Conservation (phyloP, 1,140 invertebrate species). For the Drosophila oshimai region DNA sequence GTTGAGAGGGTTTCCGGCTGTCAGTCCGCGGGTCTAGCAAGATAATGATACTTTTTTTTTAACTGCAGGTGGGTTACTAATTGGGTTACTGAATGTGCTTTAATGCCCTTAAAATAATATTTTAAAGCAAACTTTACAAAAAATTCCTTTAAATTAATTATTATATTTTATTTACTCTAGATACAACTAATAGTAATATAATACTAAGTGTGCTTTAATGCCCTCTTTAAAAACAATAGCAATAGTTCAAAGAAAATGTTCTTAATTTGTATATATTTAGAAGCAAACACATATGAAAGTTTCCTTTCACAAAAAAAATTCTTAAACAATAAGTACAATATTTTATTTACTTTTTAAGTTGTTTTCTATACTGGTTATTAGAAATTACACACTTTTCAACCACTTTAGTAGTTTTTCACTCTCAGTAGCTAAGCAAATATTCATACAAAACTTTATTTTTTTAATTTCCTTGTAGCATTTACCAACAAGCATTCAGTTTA, state of each 20-base stretch:
- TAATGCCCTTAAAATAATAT: neutral
- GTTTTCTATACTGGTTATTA: neutral
- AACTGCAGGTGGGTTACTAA: constrained; percentile 1
- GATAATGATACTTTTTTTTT: constrained; percentile 20
- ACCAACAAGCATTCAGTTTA: neutral
- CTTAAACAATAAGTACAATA: neutral
- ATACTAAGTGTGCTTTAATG: no score
- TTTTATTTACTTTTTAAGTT: no score
- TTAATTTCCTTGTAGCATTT: constrained; percentile 7
- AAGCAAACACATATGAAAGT: no score
- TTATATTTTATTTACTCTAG: no score
- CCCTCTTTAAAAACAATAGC: no score
- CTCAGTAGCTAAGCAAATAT: constrained; percentile 1
- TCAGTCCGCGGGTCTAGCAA: neutral
- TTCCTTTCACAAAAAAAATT: no score
- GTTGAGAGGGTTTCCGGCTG: neutral
- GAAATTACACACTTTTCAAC: neutral
- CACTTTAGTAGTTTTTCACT: neutral
- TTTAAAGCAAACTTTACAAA: no score
- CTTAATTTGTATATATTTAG: no score
- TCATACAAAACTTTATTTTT: constrained; percentile 18
- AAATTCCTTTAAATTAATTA: no score
- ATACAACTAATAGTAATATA: no score
- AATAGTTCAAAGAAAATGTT: no score
- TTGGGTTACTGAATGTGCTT: constrained; percentile 4